phyloP scores from a whole-genome alignment of 1,140 invertebrate species.

The Nebria ingens region DNA sequence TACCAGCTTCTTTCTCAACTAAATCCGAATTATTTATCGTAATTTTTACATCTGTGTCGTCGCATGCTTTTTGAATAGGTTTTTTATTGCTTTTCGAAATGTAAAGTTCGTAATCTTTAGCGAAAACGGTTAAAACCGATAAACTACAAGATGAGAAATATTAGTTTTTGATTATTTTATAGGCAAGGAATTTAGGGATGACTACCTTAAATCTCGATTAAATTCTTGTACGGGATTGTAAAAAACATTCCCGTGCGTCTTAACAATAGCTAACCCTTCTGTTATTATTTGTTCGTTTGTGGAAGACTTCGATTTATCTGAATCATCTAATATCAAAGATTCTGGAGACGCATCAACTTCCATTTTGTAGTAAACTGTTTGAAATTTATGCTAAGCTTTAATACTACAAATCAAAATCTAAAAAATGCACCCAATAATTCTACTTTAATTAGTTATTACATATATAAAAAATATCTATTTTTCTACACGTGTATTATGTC shows the following conservation, averaged over 20 bases:
- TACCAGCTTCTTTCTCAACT: conserved; percentile 15
- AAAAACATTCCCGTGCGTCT: conserved; percentile 68
- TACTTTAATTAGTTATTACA: no score
- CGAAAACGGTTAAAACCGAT: conserved; percentile 48
- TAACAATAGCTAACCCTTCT: conserved; percentile 69
- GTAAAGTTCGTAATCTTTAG: conserved; percentile 32
- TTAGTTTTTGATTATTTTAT: not conserved
- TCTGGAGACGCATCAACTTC: no score
- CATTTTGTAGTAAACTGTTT: no score
- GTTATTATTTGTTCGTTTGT: conserved; percentile 27
- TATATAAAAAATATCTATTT: no score
- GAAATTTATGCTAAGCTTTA: no score
- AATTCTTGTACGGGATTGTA: conserved; percentile 98
- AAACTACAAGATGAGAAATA: conserved; percentile 35
- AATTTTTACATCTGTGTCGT: conserved; percentile 6
- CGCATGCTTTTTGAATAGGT: not conserved
- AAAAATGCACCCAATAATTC: no score
- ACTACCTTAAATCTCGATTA: conserved; percentile 88
- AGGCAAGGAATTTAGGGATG: not conserved
- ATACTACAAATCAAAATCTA: no score
- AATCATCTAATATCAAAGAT: no score
- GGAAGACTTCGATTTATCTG: no score
- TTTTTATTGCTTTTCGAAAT: conserved; percentile 12
- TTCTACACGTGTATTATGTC: no score
- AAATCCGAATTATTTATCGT: conserved; percentile 1